A percentile compares a stretch with the other conserved stretches of the same genome.
These are phyloP conservation scores for Spisula subtruncata DNA, from an alignment of 2,888 invertebrate genomes.

Conservation along the genomic window DNA sequence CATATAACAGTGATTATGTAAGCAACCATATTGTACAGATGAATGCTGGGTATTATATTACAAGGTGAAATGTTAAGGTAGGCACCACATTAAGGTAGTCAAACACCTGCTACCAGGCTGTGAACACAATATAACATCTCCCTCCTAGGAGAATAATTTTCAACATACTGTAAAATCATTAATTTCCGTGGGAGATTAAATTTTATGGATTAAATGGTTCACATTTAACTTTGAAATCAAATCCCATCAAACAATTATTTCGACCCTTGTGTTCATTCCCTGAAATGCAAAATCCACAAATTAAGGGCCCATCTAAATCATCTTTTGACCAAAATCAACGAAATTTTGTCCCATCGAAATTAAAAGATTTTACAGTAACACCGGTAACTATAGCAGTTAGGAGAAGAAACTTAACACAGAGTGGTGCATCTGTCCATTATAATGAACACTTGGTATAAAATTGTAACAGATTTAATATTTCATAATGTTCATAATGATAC, in stretches of 20 bases:
- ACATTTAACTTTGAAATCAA: too few species aligned
- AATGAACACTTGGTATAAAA: neutral
- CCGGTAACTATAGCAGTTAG: neutral
- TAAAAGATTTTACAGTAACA: too few species aligned
- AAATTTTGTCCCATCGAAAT: too few species aligned
- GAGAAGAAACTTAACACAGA: neutral
- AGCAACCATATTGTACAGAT: constrained; percentile 10
- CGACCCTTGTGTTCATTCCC: too few species aligned
- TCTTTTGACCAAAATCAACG: too few species aligned
- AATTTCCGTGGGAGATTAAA: too few species aligned
- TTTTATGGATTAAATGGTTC: too few species aligned
- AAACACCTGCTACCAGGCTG: constrained; percentile 9
- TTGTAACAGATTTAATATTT: neutral
- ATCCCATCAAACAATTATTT: too few species aligned
- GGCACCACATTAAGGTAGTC: too few species aligned
- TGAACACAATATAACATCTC: neutral
- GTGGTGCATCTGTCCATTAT: neutral
- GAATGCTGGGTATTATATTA: constrained; percentile 13
- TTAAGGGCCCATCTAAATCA: too few species aligned
- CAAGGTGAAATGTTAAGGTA: constrained; percentile 23
- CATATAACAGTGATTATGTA: neutral
- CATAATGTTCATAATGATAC: neutral
- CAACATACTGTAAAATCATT: too few species aligned
- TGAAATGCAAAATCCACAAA: too few species aligned
- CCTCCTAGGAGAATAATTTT: neutral